phyloP scores from a whole-genome alignment of 2,888 invertebrate genomes.

The Hydroisotoma schaefferi region DNA sequence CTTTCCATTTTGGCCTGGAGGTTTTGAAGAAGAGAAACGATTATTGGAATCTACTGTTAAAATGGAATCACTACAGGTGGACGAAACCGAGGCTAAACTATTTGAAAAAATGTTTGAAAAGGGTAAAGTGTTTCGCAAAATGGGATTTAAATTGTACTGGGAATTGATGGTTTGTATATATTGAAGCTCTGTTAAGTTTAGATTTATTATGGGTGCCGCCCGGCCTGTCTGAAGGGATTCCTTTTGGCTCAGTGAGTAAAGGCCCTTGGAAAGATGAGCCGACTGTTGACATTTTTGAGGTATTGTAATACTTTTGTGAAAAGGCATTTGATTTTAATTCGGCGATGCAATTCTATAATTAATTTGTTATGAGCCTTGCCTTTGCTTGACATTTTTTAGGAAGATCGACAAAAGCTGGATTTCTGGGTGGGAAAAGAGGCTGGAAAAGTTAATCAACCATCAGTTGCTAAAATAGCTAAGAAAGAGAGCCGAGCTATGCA shows the following conservation, averaged over 20 bases:
- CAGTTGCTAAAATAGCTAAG: constrained; percentile 34
- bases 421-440: constrained; percentile 46
- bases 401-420: constrained; percentile 14
- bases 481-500: constrained; percentile 35
- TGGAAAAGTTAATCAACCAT: constrained; percentile 44
- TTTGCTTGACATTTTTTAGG: not conserved
- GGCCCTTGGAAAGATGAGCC: constrained; percentile 54
- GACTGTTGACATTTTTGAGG: not conserved
- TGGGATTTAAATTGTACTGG: not conserved
- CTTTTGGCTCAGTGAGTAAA: constrained; percentile 44
- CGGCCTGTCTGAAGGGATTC: constrained; percentile 58
- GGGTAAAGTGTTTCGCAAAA: constrained; percentile 48
- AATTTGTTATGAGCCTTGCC: too few relatives aligned
- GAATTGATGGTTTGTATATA: not conserved
- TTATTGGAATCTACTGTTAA: constrained; percentile 9
- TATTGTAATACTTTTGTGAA: not conserved
- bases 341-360: too few relatives aligned
- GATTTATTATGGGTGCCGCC: constrained; percentile 64
- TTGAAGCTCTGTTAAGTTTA: constrained; percentile 49
- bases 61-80: constrained; percentile 12
- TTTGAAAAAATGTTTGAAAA: constrained; percentile 50
- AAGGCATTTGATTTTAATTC: too few relatives aligned
- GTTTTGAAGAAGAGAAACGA: constrained; percentile 59
- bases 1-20: constrained; percentile 84
- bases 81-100: constrained; percentile 34